Evolutionary conservation across 2,797 vertebrate species (phyloP).

Genomic region (Enteromius afrohamiltoni): DNA sequence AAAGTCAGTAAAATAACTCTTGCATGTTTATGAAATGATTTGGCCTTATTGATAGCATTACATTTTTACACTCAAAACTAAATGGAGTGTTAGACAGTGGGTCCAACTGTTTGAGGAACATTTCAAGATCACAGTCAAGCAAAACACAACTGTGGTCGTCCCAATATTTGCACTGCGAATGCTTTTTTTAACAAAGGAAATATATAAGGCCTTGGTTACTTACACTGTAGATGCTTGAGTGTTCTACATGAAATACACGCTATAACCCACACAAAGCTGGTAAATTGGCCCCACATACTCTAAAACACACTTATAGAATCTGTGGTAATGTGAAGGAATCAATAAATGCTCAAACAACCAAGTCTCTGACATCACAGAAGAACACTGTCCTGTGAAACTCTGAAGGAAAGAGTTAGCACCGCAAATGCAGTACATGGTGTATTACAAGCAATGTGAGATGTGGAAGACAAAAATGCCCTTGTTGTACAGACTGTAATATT

Average conservation of each 20-base stretch:
- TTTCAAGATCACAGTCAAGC: background rate
- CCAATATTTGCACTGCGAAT: constrained; percentile 5
- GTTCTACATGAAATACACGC: background rate
- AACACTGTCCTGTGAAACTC: background rate
- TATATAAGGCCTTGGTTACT: constrained; percentile 2
- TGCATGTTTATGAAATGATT: background rate
- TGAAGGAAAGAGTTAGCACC: background rate
- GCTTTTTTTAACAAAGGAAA: background rate
- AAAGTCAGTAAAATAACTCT: background rate
- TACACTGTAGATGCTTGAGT: background rate
- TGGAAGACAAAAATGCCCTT: constrained; percentile 46
- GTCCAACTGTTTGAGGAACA: constrained; percentile 5
- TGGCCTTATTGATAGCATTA: background rate
- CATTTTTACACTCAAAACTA: constrained; percentile 21
- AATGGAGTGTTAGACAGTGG: constrained; percentile 33
- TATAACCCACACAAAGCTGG: constrained; percentile 15
- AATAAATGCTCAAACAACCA: constrained; percentile 2
- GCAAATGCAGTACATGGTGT: constrained; percentile 3
- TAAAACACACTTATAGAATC: constrained; percentile 16
- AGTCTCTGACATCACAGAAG: background rate
- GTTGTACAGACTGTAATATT: constrained; percentile 44
- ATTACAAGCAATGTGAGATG: background rate
- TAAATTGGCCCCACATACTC: constrained; percentile 35
- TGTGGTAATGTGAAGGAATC: constrained; percentile 19
- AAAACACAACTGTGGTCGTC: background rate